phyloP scores from a whole-genome alignment of 2,797 vertebrate species.

The Tinamus major region DNA sequence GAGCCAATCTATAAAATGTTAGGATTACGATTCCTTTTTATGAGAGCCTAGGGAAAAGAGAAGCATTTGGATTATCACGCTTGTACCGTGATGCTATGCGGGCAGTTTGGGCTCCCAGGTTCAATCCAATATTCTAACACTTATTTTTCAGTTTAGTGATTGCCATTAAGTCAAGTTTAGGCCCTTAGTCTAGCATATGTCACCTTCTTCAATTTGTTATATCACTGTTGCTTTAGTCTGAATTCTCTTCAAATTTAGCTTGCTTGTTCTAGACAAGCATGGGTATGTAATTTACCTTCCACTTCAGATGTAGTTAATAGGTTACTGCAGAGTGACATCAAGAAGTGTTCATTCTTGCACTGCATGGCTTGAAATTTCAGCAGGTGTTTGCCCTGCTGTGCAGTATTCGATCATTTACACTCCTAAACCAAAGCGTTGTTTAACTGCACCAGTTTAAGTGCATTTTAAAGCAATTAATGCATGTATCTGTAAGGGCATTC shows the following conservation, averaged over 20 bases:
- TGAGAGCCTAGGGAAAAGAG: not conserved
- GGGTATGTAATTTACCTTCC: not conserved
- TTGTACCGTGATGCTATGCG: not conserved
- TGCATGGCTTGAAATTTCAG: not conserved
- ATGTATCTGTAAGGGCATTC: not conserved
- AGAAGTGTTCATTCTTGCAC: not conserved
- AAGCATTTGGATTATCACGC: not conserved
- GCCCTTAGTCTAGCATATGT: not conserved
- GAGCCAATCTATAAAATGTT: not conserved
- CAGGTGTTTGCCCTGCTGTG: too few species aligned
- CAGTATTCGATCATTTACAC: not conserved
- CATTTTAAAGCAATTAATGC: not conserved
- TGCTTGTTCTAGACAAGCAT: not conserved
- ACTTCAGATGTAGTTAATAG: not conserved
- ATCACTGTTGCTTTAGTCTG: not conserved
- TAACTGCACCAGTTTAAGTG: not conserved
- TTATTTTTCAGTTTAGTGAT: not conserved
- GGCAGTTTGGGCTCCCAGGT: not conserved
- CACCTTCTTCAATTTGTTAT: not conserved
- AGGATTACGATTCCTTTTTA: not conserved
- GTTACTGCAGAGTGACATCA: not conserved
- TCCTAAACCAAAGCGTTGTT: not conserved
- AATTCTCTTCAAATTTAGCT: not conserved
- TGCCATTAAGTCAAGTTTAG: not conserved
- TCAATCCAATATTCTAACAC: not conserved